Percentiles rank a stretch among this genome's conserved stretches.
Evolutionary conservation across 2,113 vertebrate species (phyloP).

Genomic region (Eubucco bourcierii): DNA sequence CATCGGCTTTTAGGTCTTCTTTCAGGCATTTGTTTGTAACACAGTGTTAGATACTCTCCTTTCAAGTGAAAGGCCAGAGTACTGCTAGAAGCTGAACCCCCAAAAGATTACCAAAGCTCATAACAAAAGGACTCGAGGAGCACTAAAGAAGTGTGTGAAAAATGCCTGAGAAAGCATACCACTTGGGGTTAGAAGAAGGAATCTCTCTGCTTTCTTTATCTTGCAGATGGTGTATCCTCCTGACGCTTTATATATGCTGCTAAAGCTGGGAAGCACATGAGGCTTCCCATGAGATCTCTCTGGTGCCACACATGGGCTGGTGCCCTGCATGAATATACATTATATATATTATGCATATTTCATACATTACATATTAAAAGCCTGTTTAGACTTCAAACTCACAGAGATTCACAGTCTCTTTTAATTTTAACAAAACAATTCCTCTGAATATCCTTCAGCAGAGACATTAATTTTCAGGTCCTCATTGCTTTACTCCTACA

Average conservation of each 20-base stretch:
- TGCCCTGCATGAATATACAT: not conserved
- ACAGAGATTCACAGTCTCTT: not conserved
- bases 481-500: not conserved
- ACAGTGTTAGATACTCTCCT: not conserved
- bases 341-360: too few relatives aligned
- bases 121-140: not conserved
- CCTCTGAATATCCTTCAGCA: not conserved
- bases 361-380: not conserved
- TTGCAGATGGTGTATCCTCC: not conserved
- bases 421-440: not conserved
- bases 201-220: not conserved
- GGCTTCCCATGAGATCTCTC: not conserved
- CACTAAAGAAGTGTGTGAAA: not conserved
- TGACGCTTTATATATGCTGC: not conserved
- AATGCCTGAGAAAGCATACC: not conserved
- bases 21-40: not conserved
- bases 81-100: not conserved
- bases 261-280: not conserved
- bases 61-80: not conserved
- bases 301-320: not conserved
- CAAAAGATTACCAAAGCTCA: not conserved
- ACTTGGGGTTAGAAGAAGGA: not conserved
- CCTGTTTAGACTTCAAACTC: not conserved
- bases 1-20: not conserved
- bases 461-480: not conserved